Percentiles rank a stretch among this genome's conserved stretches.
These are phyloP conservation scores for Digitonthophagus gazella DNA, from an alignment of 2,888 invertebrate species.

Conservation along the genomic window DNA sequence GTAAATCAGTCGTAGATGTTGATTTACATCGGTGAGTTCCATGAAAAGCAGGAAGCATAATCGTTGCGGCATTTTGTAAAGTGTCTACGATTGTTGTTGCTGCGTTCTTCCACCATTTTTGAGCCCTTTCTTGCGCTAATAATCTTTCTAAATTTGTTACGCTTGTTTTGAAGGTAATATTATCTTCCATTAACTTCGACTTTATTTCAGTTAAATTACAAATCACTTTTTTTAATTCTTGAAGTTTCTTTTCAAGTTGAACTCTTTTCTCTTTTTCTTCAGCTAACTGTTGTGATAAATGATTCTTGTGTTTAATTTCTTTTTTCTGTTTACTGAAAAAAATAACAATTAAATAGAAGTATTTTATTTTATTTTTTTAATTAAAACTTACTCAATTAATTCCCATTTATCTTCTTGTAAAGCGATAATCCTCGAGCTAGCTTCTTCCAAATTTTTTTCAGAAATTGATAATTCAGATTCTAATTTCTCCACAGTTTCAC, in stretches of 20 bases:
- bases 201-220: constrained; percentile 24
- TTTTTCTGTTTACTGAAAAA: constrained; percentile 19
- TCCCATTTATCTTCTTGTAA: constrained; percentile 21
- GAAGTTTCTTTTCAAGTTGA: constrained; percentile 15
- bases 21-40: constrained; percentile 2
- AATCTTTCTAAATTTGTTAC: constrained; percentile 27
- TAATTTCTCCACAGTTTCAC: constrained; percentile 22
- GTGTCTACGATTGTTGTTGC: constrained; percentile 35
- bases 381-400: constrained; percentile 22
- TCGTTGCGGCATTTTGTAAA: constrained; percentile 37
- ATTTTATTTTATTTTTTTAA: too few relatives aligned
- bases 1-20: constrained; percentile 11
- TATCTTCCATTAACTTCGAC: constrained; percentile 22
- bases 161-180: constrained; percentile 19
- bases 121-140: constrained; percentile 33
- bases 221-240: constrained; percentile 19
- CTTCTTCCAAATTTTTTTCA: constrained; percentile 18
- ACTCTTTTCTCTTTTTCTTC: constrained; percentile 16
- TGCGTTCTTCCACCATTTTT: constrained; percentile 37
- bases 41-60: constrained; percentile 36
- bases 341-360: too few relatives aligned
- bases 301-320: constrained; percentile 9
- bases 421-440: constrained; percentile 17
- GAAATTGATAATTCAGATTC: constrained; percentile 29
- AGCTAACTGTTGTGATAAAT: constrained; percentile 15